These are phyloP conservation scores for Neodiprion lecontei DNA, from an alignment of 1,140 invertebrate species.

Conservation along the genomic window DNA sequence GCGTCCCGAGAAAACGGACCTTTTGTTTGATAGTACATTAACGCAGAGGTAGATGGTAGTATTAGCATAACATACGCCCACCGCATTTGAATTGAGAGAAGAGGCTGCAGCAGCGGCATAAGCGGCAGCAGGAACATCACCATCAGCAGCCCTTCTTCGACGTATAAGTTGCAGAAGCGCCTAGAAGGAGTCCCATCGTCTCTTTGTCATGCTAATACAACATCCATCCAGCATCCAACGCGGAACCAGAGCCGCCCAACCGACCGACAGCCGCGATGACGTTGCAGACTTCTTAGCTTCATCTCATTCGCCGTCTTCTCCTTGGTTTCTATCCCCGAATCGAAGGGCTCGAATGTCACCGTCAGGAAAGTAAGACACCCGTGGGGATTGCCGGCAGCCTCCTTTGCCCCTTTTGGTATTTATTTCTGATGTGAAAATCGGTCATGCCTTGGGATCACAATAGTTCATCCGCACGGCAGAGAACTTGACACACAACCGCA, in stretches of 20 bases:
- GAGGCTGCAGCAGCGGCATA: neutral
- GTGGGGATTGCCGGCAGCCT: neutral
- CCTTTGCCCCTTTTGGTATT: no score
- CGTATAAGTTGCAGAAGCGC: constrained; percentile 48
- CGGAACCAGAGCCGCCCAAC: constrained; percentile 3
- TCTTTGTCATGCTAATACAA: constrained; percentile 61
- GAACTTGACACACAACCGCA: no score
- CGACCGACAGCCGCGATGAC: constrained; percentile 30
- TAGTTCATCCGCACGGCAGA: no score
- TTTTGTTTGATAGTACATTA: constrained; percentile 54
- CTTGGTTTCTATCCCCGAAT: neutral
- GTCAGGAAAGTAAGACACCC: neutral
- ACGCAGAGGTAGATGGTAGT: constrained; percentile 49
- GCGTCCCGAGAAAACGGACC: constrained; percentile 8
- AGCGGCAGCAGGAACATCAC: constrained; percentile 35
- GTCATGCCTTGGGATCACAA: no score
- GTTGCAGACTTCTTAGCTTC: constrained; percentile 36
- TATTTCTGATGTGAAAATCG: no score
- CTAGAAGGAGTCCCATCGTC: constrained; percentile 53
- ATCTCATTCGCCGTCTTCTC: neutral
- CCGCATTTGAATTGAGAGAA: constrained; percentile 61
- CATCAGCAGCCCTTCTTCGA: constrained; percentile 31
- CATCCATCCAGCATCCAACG: constrained; percentile 49
- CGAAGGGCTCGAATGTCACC: neutral
- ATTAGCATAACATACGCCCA: constrained; percentile 64